Percentiles rank a stretch among this genome's conserved stretches.
Conservation (phyloP, 2,113 vertebrate species). For the Protobothrops mucrosquamatus region DNA sequence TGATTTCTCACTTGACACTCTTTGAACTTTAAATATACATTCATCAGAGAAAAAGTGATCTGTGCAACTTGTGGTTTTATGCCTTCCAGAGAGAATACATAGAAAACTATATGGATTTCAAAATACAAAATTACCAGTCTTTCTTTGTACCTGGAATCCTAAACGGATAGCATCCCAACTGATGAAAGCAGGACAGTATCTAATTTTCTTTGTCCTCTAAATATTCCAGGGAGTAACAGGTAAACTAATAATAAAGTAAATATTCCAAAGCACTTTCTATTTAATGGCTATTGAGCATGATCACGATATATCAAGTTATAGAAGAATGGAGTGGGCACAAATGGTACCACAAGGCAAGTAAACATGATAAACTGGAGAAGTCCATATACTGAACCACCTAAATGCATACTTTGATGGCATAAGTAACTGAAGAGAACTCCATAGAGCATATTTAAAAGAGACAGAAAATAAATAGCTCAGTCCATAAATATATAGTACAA, state of each 20-base stretch:
- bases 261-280: background rate
- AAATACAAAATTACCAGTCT: background rate
- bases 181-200: background rate
- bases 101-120: constrained; percentile 7
- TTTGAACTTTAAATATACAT: constrained; percentile 31
- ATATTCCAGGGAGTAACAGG: background rate
- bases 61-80: constrained; percentile 21
- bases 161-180: background rate
- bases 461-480: background rate
- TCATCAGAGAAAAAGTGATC: constrained; percentile 30
- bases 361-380: background rate
- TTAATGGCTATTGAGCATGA: background rate
- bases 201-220: background rate
- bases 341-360: background rate
- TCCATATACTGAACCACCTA: background rate
- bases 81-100: constrained; percentile 40
- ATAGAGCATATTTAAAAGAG: background rate
- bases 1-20: constrained; percentile 36
- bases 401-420: background rate
- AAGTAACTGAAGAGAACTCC: background rate
- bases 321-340: background rate
- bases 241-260: background rate
- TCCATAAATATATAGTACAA: background rate
- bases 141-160: background rate
- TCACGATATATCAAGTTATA: background rate